A percentile compares a stretch with the other conserved stretches of the same genome.
Evolutionary conservation across 2,888 invertebrate genomes (phyloP).

Genomic region (Anaspis maculata): DNA sequence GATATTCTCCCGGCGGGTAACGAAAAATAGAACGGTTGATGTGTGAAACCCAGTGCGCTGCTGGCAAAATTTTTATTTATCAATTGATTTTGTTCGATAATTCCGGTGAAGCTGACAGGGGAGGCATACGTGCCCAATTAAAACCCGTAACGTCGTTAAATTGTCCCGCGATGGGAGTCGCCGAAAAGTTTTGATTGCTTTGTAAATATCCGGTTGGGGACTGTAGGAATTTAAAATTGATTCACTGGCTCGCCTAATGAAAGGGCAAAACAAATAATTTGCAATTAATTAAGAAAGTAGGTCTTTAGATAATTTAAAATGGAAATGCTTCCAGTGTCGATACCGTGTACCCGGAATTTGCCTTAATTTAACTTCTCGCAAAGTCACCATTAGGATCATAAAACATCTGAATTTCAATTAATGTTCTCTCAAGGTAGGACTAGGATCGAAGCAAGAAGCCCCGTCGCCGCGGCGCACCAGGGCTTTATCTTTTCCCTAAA

Average conservation of each 20-base stretch:
- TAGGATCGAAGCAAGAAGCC: too few species aligned
- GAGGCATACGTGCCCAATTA: too few species aligned
- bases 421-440: slow-evolving; percentile 4
- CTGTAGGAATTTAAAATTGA: slow-evolving; percentile 6
- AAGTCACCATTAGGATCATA: slow-evolving; percentile 8
- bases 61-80: too few species aligned
- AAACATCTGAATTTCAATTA: slow-evolving; percentile 11
- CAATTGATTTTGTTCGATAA: too few species aligned
- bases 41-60: too few species aligned
- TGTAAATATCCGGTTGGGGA: background rate
- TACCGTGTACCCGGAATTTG: slow-evolving; percentile 5
- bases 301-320: slow-evolving; percentile 12
- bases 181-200: slow-evolving; percentile 1
- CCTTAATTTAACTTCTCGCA: slow-evolving; percentile 9
- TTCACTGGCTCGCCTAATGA: slow-evolving; percentile 5
- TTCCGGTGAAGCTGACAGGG: too few species aligned
- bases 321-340: slow-evolving; percentile 10
- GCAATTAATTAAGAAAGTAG: slow-evolving; percentile 11
- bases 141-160: too few species aligned
- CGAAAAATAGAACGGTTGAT: too few species aligned
- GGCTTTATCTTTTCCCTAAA: too few species aligned
- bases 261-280: slow-evolving; percentile 11
- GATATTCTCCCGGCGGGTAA: too few species aligned
- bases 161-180: too few species aligned
- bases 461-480: too few species aligned